Base-by-base conservation (phyloP, 2,888 invertebrate species). In the Microctonus aethiopoides region DNA sequence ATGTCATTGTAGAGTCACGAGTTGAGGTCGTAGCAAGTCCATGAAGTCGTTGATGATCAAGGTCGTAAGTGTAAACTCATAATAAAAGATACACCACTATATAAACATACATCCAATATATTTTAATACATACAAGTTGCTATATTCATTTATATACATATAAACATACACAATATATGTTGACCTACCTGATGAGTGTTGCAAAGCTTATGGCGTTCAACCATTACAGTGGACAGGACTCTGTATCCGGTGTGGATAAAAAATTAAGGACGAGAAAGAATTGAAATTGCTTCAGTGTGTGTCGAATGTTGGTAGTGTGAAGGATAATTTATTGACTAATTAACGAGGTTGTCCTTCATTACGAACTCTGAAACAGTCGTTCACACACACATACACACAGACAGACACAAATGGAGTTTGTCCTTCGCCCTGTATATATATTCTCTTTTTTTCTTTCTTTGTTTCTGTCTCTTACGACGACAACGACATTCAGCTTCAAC, bases 331-430 rank as follows among this genome's bases (percentile, higher is more conserved):
- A 86, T 85, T 80, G 85, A 81, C 86, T 86, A 86, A 86, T 86
- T 86, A 86, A 86, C 84, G 83, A 83, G 82, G 81, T 81, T 85
- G 85, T 86, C 85, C 86, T 86, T 86, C 85, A 86, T 86, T 86
- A 86, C 85, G 79, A 80, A 79, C 79, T 80, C 79, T 80, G 81
- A 77, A 79, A 41, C 57, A 67, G 51, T 57, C 59, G 52, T 39
- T 32, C 34, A 60, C 39, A 36, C n/a, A n/a, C n/a, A n/a, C n/a
- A n/a, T n/a, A n/a, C n/a, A n/a, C n/a, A n/a, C n/a, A n/a, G n/a
- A n/a, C n/a, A n/a, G n/a, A n/a, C n/a, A n/a, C n/a, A n/a, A n/a
- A n/a, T n/a, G n/a, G n/a, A 11, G 64, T 64, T 29, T 54, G 32
- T 57, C 32, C 32, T 57, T 57, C 32, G 66, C 67, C 51, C 61